Percentiles rank a stretch among this genome's conserved stretches.
Conservation (phyloP, 2,797 vertebrate genomes). For the Poeciliopsis turneri region DNA sequence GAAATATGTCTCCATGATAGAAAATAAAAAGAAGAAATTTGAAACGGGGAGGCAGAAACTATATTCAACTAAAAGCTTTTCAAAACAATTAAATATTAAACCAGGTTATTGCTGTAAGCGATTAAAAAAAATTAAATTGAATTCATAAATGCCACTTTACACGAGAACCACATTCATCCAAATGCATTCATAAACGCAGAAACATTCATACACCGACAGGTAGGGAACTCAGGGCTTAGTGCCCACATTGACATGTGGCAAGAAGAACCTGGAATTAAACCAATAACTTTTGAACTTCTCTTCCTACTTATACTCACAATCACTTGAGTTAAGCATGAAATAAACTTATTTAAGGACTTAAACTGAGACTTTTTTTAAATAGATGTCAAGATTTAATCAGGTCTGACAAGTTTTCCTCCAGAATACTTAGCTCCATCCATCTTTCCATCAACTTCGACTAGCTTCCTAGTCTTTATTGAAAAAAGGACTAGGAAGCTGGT, state of each 20-base stretch:
- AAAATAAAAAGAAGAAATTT: not conserved
- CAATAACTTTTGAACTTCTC: not conserved
- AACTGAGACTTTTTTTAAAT: no score
- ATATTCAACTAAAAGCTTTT: not conserved
- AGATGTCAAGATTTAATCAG: no score
- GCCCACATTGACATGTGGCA: not conserved
- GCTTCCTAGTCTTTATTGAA: no score
- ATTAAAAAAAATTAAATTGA: not conserved
- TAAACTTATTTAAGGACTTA: not conserved
- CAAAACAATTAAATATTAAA: not conserved
- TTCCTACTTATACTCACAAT: not conserved
- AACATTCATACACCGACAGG: not conserved
- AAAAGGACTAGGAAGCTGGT: no score
- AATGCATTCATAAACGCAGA: not conserved
- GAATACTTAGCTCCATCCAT: not conserved
- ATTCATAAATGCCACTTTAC: not conserved
- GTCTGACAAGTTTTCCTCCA: no score
- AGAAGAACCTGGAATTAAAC: not conserved
- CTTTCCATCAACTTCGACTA: not conserved
- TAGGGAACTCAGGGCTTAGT: no score
- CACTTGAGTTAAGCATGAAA: not conserved
- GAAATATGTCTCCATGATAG: not conserved
- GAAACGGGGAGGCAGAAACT: not conserved
- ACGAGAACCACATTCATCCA: not conserved
- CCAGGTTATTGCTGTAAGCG: not conserved